A percentile compares a stretch with the other conserved stretches of the same genome.
Evolutionary conservation across 1,140 invertebrate genomes (phyloP).

Genomic region (Lucilia sericata): DNA sequence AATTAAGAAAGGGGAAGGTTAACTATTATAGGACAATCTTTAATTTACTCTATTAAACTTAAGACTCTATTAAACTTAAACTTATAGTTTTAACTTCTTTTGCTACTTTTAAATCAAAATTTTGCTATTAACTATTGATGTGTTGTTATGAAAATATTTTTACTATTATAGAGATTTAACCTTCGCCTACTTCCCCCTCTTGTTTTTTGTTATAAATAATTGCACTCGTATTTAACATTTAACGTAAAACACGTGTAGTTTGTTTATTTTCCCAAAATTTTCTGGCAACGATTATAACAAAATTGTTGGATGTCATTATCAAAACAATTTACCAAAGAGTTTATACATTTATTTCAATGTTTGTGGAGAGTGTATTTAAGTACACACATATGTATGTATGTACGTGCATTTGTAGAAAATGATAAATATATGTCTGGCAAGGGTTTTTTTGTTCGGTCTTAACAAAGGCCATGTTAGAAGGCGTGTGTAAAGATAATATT

Average conservation of each 20-base stretch:
- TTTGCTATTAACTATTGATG: too few species aligned
- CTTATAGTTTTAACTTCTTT: too few species aligned
- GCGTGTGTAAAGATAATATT: background rate
- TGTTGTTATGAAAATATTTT: too few species aligned
- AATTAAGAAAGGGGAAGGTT: too few species aligned
- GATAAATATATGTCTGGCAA: slow-evolving; percentile 7
- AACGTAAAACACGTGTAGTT: background rate
- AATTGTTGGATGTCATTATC: background rate
- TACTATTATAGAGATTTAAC: too few species aligned
- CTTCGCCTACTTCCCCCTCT: background rate
- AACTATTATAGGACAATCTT: too few species aligned
- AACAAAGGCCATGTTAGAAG: background rate
- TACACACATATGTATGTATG: background rate
- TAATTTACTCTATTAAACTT: too few species aligned
- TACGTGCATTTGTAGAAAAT: background rate
- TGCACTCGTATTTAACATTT: background rate
- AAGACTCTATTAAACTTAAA: too few species aligned
- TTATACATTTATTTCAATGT: background rate
- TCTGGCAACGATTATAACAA: background rate
- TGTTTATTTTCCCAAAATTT: background rate
- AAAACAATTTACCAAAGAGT: background rate
- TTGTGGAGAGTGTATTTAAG: background rate
- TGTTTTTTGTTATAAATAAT: background rate
- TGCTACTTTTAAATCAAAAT: too few species aligned
- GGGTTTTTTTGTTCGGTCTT: background rate